Base-by-base conservation (phyloP, 1,140 invertebrate species). In the Holcopasites calliopsidis region DNA sequence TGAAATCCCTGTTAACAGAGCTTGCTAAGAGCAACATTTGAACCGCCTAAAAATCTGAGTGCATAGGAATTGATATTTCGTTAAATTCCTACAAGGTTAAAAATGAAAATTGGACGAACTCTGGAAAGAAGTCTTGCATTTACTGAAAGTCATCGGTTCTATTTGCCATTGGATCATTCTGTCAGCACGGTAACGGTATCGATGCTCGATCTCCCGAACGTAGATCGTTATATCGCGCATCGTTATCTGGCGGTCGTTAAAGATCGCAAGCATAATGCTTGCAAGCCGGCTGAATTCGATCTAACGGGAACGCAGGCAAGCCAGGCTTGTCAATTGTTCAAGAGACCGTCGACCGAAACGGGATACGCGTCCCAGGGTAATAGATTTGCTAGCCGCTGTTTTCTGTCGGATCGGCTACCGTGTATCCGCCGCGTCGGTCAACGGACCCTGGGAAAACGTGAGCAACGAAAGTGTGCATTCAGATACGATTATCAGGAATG, bases 211-310 rank as follows among this genome's bases (percentile, higher is more conserved):
- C 47, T 2, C 75, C 52, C 69, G 76, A 85, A 86, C 81, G 83
- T 70, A 83, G 87, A 88, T 86, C 85, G 76, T 88, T 88, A 85
- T 82, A 86, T 85, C 81, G 77, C 83, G 75, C 76, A 77, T 88
- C 85, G 85, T 89, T 89, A 89, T 90, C 86, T 79, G 77, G 26
- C 38, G 76, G 79, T 85, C 85, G 83, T 79, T 74, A 77, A 61
- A 72, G 70, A 82, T 77, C 70, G 52, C 60, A 21, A 16, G 55
- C 69, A 61, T 71, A 64, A 83, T 79, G 68, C 60, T 47, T 49
- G 76, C 21, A 73, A 62, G 23, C 75, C 82, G 62, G 70, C 54
- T 79, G 73, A 70, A 64, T 60, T 64, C 77, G 74, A 76, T 49
- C 49, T 84, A 86, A 85, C 82, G 80, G 85, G 57, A 83, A 74